Conservation (phyloP, 2,888 invertebrate species). For the Drosophila neotestacea region DNA sequence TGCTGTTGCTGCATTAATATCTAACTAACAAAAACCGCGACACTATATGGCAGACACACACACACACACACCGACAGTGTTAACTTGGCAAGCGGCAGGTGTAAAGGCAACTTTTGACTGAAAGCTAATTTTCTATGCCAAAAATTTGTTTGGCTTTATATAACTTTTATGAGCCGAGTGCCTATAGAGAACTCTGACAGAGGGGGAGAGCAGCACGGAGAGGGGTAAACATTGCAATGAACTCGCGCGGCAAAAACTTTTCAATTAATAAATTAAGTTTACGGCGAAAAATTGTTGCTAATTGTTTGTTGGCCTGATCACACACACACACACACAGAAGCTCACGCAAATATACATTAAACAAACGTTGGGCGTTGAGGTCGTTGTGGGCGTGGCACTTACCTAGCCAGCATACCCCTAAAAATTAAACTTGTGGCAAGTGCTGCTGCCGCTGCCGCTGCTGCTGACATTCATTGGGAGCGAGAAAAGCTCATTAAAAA, state of each 20-base stretch:
- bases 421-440: slow-evolving; percentile 38
- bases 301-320: slow-evolving; percentile 59
- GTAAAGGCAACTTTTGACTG: slow-evolving; percentile 58
- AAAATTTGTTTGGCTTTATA: slow-evolving; percentile 58
- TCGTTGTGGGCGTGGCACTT: slow-evolving; percentile 54
- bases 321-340: slow-evolving; percentile 20
- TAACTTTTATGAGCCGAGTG: slow-evolving; percentile 58
- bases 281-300: slow-evolving; percentile 47
- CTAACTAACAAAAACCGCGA: slow-evolving; percentile 40
- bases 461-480: slow-evolving; percentile 43
- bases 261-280: slow-evolving; percentile 74
- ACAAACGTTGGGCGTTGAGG: slow-evolving; percentile 22
- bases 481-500: slow-evolving; percentile 57
- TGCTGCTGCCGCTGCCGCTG: slow-evolving; percentile 27
- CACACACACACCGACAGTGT: neutral
- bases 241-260: slow-evolving; percentile 63
- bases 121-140: slow-evolving; percentile 67
- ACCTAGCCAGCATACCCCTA: slow-evolving; percentile 54
- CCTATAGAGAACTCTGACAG: too few species aligned
- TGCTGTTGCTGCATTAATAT: slow-evolving; percentile 50
- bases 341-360: slow-evolving; percentile 16
- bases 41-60: slow-evolving; percentile 26
- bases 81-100: slow-evolving; percentile 43
- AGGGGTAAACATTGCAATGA: slow-evolving; percentile 37
- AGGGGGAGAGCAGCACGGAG: neutral